Evolutionary conservation across 2,888 invertebrate genomes (phyloP), one percentile per base, ranked within the genome.

Genomic region (Amblyjoppa proteus): DNA sequence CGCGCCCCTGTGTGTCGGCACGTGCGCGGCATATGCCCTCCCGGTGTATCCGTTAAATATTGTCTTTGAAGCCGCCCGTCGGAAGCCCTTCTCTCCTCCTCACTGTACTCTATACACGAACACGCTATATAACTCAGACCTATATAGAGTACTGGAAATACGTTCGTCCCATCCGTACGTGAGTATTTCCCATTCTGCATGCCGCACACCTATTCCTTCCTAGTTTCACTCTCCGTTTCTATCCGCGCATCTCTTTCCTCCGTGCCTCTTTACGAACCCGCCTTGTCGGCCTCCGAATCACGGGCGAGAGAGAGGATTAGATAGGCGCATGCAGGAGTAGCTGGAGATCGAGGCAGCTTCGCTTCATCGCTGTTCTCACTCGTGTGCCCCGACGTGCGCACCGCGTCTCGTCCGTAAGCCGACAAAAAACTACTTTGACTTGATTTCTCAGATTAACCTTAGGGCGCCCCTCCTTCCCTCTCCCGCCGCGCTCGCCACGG

Each of bases 11-110:
- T 45, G 78, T 85, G 88, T 89, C 89, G 93, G 93, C 94, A 94
- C 94, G 94, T 93, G 94, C 93, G 90, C 89, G 89, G 91, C 94
- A 93, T 93, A 93, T 94, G 94, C 91, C 90, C 75, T 80, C 80
- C 80, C 87, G 81, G 85, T 85, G 88, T 90, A 90, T 91, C 91
- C 90, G 91, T 92, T 92, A 91, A 92, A 93, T 91, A 93, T 93
- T 93, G 93, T 93, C 94, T 94, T 93, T 93, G 93, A 93, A 90
- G 92, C 91, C 90, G 88, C 89, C 93, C 92, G 93, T 92, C 93
- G 93, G 92, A 90, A 91, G 88, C 91, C 90, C 89, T 91, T 90
- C 91, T 89, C 83, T 87, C 83, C 86, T 56, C 69, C 76, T 66
- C 70, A 53, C 66, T 78, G 81, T 66, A 83, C 71, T 83, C 74